Conservation (phyloP, 2,113 vertebrate genomes). For the Phainopepla nitens region DNA sequence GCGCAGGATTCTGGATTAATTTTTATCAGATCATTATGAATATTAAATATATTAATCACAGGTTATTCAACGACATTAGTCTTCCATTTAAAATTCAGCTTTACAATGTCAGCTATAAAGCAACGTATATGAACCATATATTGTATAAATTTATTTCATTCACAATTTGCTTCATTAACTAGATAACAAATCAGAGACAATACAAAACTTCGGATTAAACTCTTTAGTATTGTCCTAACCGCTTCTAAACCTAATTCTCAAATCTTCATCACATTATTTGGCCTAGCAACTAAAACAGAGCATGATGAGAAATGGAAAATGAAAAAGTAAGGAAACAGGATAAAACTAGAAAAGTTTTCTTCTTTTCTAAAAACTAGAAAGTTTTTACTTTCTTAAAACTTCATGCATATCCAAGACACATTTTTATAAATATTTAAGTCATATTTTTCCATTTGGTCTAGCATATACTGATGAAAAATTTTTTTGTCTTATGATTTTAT, state of each 20-base stretch:
- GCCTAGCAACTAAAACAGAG: background rate
- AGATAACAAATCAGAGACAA: background rate
- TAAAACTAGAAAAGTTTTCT: background rate
- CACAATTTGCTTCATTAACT: background rate
- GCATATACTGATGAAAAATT: background rate
- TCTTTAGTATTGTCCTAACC: background rate
- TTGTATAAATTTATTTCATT: background rate
- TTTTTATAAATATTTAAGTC: background rate
- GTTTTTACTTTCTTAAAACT: background rate
- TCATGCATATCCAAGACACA: background rate
- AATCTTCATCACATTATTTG: background rate
- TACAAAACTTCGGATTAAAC: background rate
- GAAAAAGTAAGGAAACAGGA: background rate
- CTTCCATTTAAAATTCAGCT: background rate
- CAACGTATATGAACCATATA: accelerated
- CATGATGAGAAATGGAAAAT: background rate
- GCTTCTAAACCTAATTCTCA: background rate
- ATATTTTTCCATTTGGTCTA: background rate
- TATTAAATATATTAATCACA: background rate
- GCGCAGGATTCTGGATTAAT: background rate
- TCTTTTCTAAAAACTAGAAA: no score
- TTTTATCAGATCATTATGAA: background rate
- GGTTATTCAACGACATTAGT: background rate
- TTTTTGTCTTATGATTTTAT: background rate
- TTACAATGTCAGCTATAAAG: background rate